Base-by-base conservation (phyloP, 2,888 invertebrate genomes). In the Andrena fulva region DNA sequence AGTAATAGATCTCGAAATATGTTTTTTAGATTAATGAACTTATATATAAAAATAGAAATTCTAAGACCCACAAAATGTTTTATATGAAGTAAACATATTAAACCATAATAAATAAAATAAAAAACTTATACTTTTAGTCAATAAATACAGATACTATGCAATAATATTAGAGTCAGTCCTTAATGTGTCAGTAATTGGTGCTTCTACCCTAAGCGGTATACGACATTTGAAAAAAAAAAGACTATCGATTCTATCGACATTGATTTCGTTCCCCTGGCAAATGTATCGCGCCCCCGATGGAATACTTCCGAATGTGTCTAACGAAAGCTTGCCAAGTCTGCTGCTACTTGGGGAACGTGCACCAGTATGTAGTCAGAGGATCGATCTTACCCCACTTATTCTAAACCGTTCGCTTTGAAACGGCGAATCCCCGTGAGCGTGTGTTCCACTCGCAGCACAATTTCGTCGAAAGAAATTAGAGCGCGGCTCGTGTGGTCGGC, bases 391-490 rank as follows among this genome's bases (percentile, higher is more conserved):
- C 0, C 20, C 24, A 27, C 56, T 56, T 56, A 24, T 12, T 56
- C 24, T 56, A 8, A 10, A 24, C 56, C 24, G 24, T 27, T 56
- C 24, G 56, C 24, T 27, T 27, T 27, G 56, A 27, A 56, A 27
- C 56, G 56, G 3, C 56, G 56, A 24, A 12, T 20, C 4, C 8
- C 56, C 10, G 56, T 10, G 24, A 24, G 24, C 24, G 24, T 27
- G 24, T 56, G 56, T 12, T 1, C 56, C 56, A 27, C 10, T 27
- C 66, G 29, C 59, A 12, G 56, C 79, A 79, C 33, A 76, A 77
- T 79, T 75, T 35, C 62, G 89, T 90, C 85, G 89, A 92, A 92
- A 89, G 87, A 88, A 89, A 92, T 92, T 91, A 92, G 88, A 89
- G 83, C 84, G 69, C 52, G 84, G 82, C 67, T 84, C 77, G 73